Evolutionary conservation across 2,888 invertebrate species (phyloP).

Genomic region (Microplitis manilae): DNA sequence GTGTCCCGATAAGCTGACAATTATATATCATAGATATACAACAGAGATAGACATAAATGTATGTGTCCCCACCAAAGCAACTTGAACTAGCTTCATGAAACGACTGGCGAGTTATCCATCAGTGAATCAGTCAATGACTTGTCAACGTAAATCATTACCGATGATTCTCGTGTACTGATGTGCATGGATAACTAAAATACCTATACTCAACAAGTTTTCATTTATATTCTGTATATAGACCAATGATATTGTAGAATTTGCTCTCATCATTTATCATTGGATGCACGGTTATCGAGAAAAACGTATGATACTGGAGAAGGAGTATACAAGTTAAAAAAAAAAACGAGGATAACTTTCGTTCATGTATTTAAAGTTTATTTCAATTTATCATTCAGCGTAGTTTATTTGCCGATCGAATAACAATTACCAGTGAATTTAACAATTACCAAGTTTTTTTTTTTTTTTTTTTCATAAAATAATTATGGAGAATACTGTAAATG

Average conservation of each 20-base stretch:
- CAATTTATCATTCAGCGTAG: slow-evolving; percentile 28
- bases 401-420: background rate
- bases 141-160: slow-evolving; percentile 14
- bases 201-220: background rate
- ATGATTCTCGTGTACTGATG: background rate
- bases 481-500: slow-evolving; percentile 28
- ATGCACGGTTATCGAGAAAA: slow-evolving; percentile 19
- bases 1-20: slow-evolving; percentile 11
- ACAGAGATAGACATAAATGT: slow-evolving; percentile 7
- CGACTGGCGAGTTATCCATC: background rate
- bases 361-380: slow-evolving; percentile 26
- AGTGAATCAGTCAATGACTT: slow-evolving; percentile 39
- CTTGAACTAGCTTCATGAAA: slow-evolving; percentile 18
- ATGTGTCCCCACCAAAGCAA: background rate
- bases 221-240: slow-evolving; percentile 10
- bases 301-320: slow-evolving; percentile 4
- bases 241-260: slow-evolving; percentile 20
- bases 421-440: slow-evolving; percentile 3
- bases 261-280: slow-evolving; percentile 15
- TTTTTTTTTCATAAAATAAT: background rate
- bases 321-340: slow-evolving; percentile 10
- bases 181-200: background rate
- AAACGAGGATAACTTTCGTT: background rate
- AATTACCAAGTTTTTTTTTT: background rate
- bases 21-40: background rate